Percentiles rank a stretch among this genome's conserved stretches.
phyloP scores from a whole-genome alignment of 1,140 invertebrate species.

The Drosophila equinoxialis region DNA sequence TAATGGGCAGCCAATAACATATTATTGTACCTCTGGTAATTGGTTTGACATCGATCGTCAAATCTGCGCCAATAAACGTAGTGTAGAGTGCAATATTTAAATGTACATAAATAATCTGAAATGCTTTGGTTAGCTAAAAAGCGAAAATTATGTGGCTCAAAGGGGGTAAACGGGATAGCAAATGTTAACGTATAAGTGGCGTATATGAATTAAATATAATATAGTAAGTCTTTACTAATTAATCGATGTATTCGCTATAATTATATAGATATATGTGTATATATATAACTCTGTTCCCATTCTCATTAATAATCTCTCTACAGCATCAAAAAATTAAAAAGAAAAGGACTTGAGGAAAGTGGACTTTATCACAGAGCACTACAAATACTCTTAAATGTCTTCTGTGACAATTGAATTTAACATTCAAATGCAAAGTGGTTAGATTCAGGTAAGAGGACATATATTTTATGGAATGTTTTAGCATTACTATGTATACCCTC shows the following conservation, averaged over 20 bases:
- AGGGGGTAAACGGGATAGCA: too few species aligned
- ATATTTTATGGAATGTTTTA: too few species aligned
- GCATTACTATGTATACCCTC: not conserved
- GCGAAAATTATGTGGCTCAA: not conserved
- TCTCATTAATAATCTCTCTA: not conserved
- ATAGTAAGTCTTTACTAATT: not conserved
- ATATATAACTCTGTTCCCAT: conserved; percentile 4
- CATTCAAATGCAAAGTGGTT: too few species aligned
- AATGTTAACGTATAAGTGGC: conserved; percentile 15
- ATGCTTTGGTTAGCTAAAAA: not conserved
- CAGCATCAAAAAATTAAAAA: not conserved
- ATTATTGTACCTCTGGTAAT: conserved; percentile 51
- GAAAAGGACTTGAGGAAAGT: not conserved
- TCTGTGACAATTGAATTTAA: too few species aligned
- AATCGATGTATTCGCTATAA: not conserved
- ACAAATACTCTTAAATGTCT: not conserved
- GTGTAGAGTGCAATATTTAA: conserved; percentile 28
- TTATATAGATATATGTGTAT: not conserved
- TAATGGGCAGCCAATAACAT: conserved; percentile 26
- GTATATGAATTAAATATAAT: conserved; percentile 21
- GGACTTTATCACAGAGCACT: not conserved
- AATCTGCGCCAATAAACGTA: conserved; percentile 32
- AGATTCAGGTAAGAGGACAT: too few species aligned
- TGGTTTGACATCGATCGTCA: conserved; percentile 47
- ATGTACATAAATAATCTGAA: not conserved